Conservation (phyloP, 1,140 invertebrate genomes). For the Panagrolaimus sp. region DNA sequence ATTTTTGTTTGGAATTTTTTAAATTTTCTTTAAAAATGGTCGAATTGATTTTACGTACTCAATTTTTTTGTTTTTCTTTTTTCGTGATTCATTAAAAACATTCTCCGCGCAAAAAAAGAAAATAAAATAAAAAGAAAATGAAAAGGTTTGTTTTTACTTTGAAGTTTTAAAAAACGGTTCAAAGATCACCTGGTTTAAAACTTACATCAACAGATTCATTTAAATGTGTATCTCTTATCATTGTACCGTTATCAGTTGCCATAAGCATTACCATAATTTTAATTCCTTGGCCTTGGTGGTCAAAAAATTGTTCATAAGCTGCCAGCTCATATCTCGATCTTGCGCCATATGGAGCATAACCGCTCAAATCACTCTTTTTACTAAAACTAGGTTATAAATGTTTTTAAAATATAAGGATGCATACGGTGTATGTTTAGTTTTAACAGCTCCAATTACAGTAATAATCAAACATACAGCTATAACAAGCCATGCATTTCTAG, state of each 20-base stretch:
- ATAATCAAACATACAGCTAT: background rate
- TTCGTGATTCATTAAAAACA: no score
- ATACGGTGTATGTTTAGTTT: constrained; percentile 4
- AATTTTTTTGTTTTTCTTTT: no score
- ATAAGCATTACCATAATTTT: constrained; percentile 22
- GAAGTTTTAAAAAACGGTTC: background rate
- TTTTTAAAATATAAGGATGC: background rate
- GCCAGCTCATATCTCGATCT: constrained; percentile 16
- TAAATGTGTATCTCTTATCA: constrained; percentile 19
- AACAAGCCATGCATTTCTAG: background rate
- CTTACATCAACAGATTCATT: constrained; percentile 18
- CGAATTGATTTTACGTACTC: no score
- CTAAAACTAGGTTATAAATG: constrained; percentile 1
- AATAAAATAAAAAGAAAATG: no score
- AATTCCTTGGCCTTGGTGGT: constrained; percentile 20
- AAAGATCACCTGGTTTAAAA: background rate
- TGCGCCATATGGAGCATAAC: constrained; percentile 20
- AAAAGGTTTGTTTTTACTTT: no score
- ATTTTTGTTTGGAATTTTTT: no score
- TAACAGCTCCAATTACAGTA: background rate
- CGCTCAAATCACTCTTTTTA: constrained; percentile 22
- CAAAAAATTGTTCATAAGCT: constrained; percentile 23
- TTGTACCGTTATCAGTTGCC: constrained; percentile 23
- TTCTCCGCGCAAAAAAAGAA: no score
- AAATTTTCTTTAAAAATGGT: no score